Percentiles rank a stretch among this genome's conserved stretches.
Conservation (phyloP, 2,113 vertebrate species). For the Cryptotis parvus region DNA sequence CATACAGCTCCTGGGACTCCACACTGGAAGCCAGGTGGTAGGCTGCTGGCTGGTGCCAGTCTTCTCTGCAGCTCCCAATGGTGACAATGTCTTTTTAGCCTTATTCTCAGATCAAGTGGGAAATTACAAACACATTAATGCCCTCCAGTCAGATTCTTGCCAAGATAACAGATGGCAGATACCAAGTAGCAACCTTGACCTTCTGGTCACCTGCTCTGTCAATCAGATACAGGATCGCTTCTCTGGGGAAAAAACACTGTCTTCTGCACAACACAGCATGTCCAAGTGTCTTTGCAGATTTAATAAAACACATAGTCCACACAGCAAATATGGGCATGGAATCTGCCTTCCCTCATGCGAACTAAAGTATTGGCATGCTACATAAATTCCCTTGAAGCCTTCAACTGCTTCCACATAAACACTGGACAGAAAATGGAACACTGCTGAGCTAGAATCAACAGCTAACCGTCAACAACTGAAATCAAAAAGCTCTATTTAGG, state of each 20-base stretch:
- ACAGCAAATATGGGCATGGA: neutral
- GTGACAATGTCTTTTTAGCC: conserved; percentile 64
- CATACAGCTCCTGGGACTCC: neutral
- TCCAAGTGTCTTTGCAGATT: conserved; percentile 39
- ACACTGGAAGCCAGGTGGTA: neutral
- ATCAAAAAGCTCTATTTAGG: neutral
- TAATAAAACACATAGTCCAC: conserved; percentile 38
- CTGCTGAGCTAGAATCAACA: conserved; percentile 54
- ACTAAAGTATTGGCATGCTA: neutral
- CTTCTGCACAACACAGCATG: conserved; percentile 40
- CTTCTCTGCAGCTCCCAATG: conserved; percentile 5
- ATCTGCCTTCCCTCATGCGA: conserved; percentile 29
- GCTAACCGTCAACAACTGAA: conserved; percentile 32
- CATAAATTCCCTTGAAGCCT: conserved; percentile 42
- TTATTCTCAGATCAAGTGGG: conserved; percentile 76
- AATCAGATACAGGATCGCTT: conserved; percentile 71
- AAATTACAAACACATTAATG: conserved; percentile 74
- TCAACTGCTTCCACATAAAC: conserved; percentile 37
- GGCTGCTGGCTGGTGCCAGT: neutral
- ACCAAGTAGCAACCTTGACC: conserved; percentile 81
- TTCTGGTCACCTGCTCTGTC: conserved; percentile 71
- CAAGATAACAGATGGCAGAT: conserved; percentile 79
- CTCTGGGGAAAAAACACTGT: conserved; percentile 73
- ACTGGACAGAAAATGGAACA: conserved; percentile 40
- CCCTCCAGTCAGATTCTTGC: conserved; percentile 69